These are phyloP conservation scores for Microcaecilia unicolor DNA, from an alignment of 2,797 vertebrate genomes.

Conservation along the genomic window DNA sequence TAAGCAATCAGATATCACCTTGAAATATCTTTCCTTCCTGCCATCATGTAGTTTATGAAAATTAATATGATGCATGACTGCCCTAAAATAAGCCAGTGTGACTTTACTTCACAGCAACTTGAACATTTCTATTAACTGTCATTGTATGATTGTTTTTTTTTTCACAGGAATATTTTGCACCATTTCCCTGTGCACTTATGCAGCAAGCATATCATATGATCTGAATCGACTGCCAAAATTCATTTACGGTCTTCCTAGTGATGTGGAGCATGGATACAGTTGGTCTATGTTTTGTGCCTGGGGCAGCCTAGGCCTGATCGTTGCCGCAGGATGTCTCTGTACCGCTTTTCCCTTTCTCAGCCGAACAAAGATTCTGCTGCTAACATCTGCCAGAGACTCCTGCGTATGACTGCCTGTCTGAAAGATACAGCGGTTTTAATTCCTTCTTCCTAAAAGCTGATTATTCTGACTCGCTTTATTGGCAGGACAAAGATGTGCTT, in stretches of 20 bases:
- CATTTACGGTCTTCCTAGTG: slow-evolving; percentile 70
- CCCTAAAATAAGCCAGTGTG: background rate
- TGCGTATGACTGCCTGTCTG: slow-evolving; percentile 56
- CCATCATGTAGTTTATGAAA: too few species aligned
- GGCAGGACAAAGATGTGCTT: background rate
- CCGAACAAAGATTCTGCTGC: slow-evolving; percentile 54
- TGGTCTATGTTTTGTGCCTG: slow-evolving; percentile 78
- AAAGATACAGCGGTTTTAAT: too few species aligned
- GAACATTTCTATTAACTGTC: background rate
- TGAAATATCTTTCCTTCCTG: too few species aligned
- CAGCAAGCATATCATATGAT: slow-evolving; percentile 74
- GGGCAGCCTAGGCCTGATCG: slow-evolving; percentile 69
- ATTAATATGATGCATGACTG: background rate
- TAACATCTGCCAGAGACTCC: slow-evolving; percentile 64
- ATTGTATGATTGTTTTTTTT: slow-evolving; percentile 11
- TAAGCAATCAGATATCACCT: too few species aligned
- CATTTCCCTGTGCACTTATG: slow-evolving; percentile 76
- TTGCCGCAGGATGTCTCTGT: slow-evolving; percentile 68
- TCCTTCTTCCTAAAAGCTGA: background rate
- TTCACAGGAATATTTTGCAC: slow-evolving; percentile 80
- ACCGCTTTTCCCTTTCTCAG: slow-evolving; percentile 67
- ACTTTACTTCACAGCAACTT: background rate
- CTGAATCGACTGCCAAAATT: slow-evolving; percentile 71
- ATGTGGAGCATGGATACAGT: slow-evolving; percentile 75
- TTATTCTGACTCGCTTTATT: background rate